Conservation (phyloP, 1,140 invertebrate genomes). For the Radopholus similis region DNA sequence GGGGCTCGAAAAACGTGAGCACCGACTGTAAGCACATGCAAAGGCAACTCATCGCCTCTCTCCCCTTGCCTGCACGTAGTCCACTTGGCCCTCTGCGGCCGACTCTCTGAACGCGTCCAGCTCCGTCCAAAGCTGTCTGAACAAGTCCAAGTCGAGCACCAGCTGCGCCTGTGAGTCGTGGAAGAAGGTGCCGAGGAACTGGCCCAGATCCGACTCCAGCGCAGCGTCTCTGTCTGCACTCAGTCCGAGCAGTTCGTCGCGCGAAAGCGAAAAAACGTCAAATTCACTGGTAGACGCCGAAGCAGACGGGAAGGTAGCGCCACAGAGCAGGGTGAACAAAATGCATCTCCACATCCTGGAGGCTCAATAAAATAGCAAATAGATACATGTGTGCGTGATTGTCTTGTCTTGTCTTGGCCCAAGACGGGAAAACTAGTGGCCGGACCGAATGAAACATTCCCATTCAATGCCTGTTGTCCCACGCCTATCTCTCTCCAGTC, state of each 20-base stretch:
- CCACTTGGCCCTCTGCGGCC: constrained; percentile 36
- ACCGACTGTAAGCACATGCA: constrained; percentile 31
- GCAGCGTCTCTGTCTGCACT: background rate
- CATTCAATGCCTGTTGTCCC: too few relatives aligned
- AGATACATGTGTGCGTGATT: too few relatives aligned
- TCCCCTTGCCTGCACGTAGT: constrained; percentile 23
- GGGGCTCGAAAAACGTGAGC: constrained; percentile 51
- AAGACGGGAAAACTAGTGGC: too few relatives aligned
- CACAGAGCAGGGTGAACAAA: too few relatives aligned
- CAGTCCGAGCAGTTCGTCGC: constrained; percentile 13
- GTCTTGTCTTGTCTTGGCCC: too few relatives aligned
- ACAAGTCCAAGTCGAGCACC: constrained; percentile 56
- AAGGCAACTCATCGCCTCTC: background rate
- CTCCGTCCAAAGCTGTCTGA: constrained; percentile 43
- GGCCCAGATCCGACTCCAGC: constrained; percentile 23
- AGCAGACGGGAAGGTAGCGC: too few relatives aligned
- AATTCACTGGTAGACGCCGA: background rate
- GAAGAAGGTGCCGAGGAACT: constrained; percentile 46
- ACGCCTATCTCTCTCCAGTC: too few relatives aligned
- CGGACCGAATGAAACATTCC: too few relatives aligned
- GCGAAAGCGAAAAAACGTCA: background rate
- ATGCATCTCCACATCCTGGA: too few relatives aligned
- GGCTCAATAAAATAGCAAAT: too few relatives aligned
- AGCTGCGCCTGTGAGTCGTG: constrained; percentile 53
- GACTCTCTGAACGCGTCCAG: constrained; percentile 21